Conservation (phyloP, 2,113 vertebrate genomes). For the Choloepus hoffmanni region DNA sequence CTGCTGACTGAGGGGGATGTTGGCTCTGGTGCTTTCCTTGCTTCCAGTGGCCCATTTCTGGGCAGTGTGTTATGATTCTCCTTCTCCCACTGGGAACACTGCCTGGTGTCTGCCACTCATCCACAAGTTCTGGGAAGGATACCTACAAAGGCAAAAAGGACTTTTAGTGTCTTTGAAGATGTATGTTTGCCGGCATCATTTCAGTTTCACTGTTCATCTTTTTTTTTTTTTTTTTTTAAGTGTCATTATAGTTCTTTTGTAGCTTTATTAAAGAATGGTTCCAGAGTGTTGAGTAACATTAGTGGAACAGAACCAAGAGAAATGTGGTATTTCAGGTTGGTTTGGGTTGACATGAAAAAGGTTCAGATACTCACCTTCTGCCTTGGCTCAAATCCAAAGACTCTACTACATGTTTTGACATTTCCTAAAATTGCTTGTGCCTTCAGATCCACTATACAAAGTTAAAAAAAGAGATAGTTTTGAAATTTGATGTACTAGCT, state of each 20-base stretch:
- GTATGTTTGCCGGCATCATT: background rate
- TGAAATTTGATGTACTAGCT: background rate
- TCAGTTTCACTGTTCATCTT: slow-evolving; percentile 14
- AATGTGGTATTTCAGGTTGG: slow-evolving; percentile 74
- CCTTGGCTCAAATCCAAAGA: slow-evolving; percentile 33
- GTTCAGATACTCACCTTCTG: background rate
- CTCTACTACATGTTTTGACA: slow-evolving; percentile 63
- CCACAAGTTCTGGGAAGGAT: background rate
- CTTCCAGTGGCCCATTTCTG: background rate
- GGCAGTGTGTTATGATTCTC: background rate
- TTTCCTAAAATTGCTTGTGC: slow-evolving; percentile 24
- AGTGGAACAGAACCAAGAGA: slow-evolving; percentile 10
- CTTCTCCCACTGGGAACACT: background rate
- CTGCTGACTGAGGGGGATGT: background rate
- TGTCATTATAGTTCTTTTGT: background rate
- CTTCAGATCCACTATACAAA: background rate
- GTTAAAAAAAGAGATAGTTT: background rate
- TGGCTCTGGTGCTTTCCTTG: background rate
- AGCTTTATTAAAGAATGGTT: slow-evolving; percentile 54
- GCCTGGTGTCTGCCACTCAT: background rate
- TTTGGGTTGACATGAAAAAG: slow-evolving; percentile 13
- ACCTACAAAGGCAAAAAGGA: background rate
- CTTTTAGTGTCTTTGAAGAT: background rate
- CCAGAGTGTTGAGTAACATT: slow-evolving; percentile 43
- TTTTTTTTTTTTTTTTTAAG: slow-evolving; percentile 63